These are phyloP conservation scores for Frieseomelitta varia DNA, from an alignment of 1,140 invertebrate species.

Conservation along the genomic window DNA sequence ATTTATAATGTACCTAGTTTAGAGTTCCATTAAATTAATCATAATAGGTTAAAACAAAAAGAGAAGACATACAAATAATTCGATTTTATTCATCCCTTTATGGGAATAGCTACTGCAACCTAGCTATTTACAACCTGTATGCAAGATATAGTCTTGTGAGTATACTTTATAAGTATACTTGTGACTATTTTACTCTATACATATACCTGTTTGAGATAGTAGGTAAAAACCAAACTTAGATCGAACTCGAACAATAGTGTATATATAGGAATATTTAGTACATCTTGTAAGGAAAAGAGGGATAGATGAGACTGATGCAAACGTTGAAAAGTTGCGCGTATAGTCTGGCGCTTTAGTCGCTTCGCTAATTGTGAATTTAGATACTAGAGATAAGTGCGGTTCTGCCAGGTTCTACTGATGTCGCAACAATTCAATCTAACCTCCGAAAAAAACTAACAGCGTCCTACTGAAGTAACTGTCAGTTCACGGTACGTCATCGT, in stretches of 20 bases:
- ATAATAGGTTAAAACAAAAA: not conserved
- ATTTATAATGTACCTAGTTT: not conserved
- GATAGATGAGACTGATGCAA: constrained; percentile 7
- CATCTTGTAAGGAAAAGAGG: not conserved
- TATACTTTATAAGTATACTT: too few relatives aligned
- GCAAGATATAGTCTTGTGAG: not conserved
- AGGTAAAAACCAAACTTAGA: not conserved
- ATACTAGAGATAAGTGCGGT: constrained; percentile 47
- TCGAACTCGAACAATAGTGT: not conserved
- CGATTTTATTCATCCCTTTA: not conserved
- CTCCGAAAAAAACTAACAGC: constrained; percentile 47
- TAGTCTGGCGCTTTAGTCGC: constrained; percentile 48
- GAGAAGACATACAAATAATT: not conserved
- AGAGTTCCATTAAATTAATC: not conserved
- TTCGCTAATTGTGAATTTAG: constrained; percentile 33
- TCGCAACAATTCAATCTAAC: constrained; percentile 47
- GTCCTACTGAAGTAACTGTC: constrained; percentile 50
- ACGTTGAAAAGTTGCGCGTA: constrained; percentile 26
- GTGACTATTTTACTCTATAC: not conserved
- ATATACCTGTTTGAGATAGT: not conserved
- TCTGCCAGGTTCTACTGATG: constrained; percentile 45
- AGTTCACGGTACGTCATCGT: constrained; percentile 47
- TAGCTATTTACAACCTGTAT: not conserved
- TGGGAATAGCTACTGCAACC: too few relatives aligned
- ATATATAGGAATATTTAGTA: not conserved